phyloP scores from a whole-genome alignment of 1,140 invertebrate species.

The Lepidurus couesii region DNA sequence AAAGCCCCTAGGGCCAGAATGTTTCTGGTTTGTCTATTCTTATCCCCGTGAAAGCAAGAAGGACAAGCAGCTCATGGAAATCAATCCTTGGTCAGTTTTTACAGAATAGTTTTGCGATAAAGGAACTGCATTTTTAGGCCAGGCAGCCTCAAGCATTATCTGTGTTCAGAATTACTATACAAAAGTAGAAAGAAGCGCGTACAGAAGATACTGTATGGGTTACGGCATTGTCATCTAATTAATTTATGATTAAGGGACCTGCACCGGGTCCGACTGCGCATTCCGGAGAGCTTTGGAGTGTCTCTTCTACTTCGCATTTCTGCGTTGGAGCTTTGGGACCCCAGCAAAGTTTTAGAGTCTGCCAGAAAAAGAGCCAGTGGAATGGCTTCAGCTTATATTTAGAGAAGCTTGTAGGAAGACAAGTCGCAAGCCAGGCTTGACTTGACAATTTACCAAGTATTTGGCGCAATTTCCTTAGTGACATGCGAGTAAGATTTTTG shows the following conservation, averaged over 20 bases:
- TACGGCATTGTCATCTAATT: neutral
- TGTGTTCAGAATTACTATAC: neutral
- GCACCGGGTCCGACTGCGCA: neutral
- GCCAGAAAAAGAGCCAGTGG: constrained; percentile 1
- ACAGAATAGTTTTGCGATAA: neutral
- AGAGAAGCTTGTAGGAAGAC: neutral
- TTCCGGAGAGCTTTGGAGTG: neutral
- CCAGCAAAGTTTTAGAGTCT: neutral
- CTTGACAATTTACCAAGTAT: neutral
- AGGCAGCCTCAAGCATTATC: neutral
- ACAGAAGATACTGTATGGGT: neutral
- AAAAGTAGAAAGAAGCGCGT: neutral
- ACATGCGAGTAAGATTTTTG: neutral
- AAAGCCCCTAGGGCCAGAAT: neutral
- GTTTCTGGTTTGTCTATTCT: constrained; percentile 4
- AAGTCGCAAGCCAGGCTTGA: neutral
- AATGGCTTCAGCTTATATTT: neutral
- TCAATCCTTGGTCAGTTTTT: neutral
- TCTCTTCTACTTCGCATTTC: neutral
- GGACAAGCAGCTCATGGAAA: neutral
- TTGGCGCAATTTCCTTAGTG: neutral
- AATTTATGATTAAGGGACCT: neutral
- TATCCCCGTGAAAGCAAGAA: constrained; percentile 7
- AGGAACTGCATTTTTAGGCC: neutral
- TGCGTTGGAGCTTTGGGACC: neutral